These are phyloP conservation scores for Agrochola lota DNA, from an alignment of 2,888 invertebrate genomes.

Conservation along the genomic window DNA sequence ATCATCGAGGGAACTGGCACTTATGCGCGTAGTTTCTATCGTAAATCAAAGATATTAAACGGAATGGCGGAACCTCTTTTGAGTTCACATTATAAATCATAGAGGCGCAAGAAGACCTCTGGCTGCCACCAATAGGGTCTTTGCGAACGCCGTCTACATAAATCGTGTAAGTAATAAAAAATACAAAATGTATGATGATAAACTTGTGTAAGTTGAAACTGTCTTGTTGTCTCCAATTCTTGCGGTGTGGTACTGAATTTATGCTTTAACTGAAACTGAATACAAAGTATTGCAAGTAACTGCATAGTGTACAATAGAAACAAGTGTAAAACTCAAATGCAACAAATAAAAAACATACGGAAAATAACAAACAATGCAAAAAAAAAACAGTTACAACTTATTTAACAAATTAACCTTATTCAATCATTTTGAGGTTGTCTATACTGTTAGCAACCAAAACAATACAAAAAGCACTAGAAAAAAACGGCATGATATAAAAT, in stretches of 20 bases:
- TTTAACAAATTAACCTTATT: not conserved
- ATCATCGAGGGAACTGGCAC: conserved; percentile 88
- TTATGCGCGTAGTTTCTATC: conserved; percentile 89
- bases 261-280: not conserved
- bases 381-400: conserved; percentile 5
- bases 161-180: conserved; percentile 80
- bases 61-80: conserved; percentile 90
- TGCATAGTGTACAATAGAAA: too few relatives aligned
- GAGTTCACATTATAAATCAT: conserved; percentile 90
- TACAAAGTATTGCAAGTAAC: not conserved
- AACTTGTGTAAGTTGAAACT: conserved; percentile 58
- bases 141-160: conserved; percentile 83
- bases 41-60: conserved; percentile 91
- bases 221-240: conserved; percentile 30
- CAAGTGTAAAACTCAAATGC: not conserved
- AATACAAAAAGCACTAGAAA: conserved; percentile 22
- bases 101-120: conserved; percentile 85
- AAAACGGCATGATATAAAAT: conserved; percentile 29
- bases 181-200: conserved; percentile 71
- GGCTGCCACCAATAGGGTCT: conserved; percentile 85
- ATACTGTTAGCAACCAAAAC: conserved; percentile 15
- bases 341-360: not conserved
- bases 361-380: not conserved
- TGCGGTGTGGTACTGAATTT: conserved; percentile 13
- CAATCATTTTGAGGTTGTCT: conserved; percentile 3